Base-by-base conservation (phyloP, 2,797 vertebrate species). In the Mus caroli region DNA sequence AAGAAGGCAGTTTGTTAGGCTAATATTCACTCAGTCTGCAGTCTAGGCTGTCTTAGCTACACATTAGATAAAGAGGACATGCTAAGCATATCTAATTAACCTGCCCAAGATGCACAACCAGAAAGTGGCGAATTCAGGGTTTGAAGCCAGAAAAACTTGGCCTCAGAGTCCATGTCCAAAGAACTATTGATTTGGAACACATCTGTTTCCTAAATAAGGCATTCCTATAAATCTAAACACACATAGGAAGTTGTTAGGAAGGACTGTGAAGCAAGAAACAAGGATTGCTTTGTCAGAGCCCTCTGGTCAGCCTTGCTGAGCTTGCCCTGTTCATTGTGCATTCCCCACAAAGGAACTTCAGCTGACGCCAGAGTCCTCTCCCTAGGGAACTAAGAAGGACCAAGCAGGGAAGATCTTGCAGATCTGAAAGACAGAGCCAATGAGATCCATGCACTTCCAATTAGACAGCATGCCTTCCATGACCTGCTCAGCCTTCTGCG, bases 401-500 rank as follows among this genome's bases (percentile, higher is more conserved):
- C 62, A 96, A 85, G 83, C 73, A 52, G 71, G 93, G 90, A 91
- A 94, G 92, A 96, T 92, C 82, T 89, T 93, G 96, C 94, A 86
- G 90, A 94, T 85, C 3, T 0, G 6, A 46, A 94, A 88, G 90
- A 96, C 84, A 71, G 88, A 97, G 96, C 95, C 95, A 97, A 88
- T 54, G 67, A 91, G 90, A 91, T 90, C 93, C 97, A 97, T 94
- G 96, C 88, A 96, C 85, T 97, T 98, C 90, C 67, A 96, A 95
- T 97, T 97, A 97, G 88, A 94, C 75, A 83, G 69, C 97, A 71
- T 91, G 93, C 94, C 88, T 97, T 97, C 93, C 84, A 71, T 85
- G 95, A 95, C 91, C 92, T 24, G 8, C 78, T 97, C 96, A 77
- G 62, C 0, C 40, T 91, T 96, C 71, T 94, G 43, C 26, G 86